phyloP scores from a whole-genome alignment of 2,113 vertebrate genomes.

The Sebastes fasciatus region DNA sequence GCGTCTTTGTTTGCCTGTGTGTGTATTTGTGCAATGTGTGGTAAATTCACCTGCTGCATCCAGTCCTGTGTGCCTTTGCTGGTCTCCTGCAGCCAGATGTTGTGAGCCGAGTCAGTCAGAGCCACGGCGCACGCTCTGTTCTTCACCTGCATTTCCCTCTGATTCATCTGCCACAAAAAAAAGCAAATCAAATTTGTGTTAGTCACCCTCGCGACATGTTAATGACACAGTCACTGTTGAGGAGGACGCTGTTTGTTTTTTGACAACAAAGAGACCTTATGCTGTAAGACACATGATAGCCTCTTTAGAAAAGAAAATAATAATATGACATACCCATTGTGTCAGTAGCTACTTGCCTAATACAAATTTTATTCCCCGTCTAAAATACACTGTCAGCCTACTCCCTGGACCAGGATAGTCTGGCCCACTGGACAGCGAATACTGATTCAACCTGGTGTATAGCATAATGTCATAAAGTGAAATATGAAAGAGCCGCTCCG shows the following conservation, averaged over 20 bases:
- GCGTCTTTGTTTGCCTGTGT: slow-evolving; percentile 28
- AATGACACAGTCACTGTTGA: slow-evolving; percentile 10
- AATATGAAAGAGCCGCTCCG: slow-evolving; percentile 74
- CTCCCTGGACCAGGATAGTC: slow-evolving; percentile 22
- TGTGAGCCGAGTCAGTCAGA: slow-evolving; percentile 97
- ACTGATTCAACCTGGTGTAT: slow-evolving; percentile 67
- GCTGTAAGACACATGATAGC: slow-evolving; percentile 7
- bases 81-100: slow-evolving; percentile 97
- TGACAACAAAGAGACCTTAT: background rate
- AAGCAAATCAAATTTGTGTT: slow-evolving; percentile 41
- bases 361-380: slow-evolving; percentile 21
- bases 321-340: slow-evolving; percentile 3
- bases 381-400: slow-evolving; percentile 16
- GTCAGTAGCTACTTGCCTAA: slow-evolving; percentile 16
- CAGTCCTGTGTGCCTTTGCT: slow-evolving; percentile 95
- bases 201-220: slow-evolving; percentile 28
- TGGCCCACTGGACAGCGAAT: slow-evolving; percentile 51
- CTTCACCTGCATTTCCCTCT: slow-evolving; percentile 94
- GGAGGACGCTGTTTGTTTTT: background rate
- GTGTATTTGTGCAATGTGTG: background rate
- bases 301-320: slow-evolving; percentile 6
- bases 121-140: slow-evolving; percentile 94
- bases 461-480: slow-evolving; percentile 71
- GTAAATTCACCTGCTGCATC: slow-evolving; percentile 94
- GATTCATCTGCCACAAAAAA: slow-evolving; percentile 90